A percentile compares a stretch with the other conserved stretches of the same genome.
Evolutionary conservation across 92 coral and sea anemone species (phyloP).

Genomic region (Parazoanthus darwini): DNA sequence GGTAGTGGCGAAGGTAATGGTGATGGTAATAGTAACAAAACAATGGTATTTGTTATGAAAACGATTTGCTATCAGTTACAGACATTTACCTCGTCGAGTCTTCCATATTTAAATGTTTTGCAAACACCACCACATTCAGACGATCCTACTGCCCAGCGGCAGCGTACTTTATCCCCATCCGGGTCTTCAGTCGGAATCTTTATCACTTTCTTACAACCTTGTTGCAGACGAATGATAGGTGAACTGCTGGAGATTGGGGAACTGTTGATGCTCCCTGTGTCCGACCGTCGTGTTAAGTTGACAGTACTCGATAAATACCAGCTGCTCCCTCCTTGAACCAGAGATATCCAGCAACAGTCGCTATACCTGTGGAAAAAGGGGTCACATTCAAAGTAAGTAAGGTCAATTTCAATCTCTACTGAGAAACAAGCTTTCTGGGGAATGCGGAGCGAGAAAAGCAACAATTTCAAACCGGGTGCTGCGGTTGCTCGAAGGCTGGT

Average conservation of each 20-base stretch:
- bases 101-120: slow-evolving; percentile 28
- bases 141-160: slow-evolving; percentile 49
- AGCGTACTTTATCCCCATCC: slow-evolving; percentile 63
- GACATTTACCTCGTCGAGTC: slow-evolving; percentile 35
- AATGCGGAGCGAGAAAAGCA: too few species aligned
- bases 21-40: too few species aligned
- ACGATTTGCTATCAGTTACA: not conserved
- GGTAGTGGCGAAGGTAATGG: too few species aligned
- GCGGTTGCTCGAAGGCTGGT: too few species aligned
- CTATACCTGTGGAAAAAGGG: slow-evolving; percentile 38
- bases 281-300: slow-evolving; percentile 47
- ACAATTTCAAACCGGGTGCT: too few species aligned
- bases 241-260: slow-evolving; percentile 56
- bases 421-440: too few species aligned
- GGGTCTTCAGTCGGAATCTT: slow-evolving; percentile 53
- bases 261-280: slow-evolving; percentile 49
- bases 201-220: slow-evolving; percentile 43
- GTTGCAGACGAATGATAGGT: slow-evolving; percentile 51
- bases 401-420: too few species aligned
- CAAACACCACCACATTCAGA: slow-evolving; percentile 56
- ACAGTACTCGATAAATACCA: slow-evolving; percentile 47
- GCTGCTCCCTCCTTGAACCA: slow-evolving; percentile 16
- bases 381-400: too few species aligned
- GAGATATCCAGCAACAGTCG: slow-evolving; percentile 50
- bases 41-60: too few species aligned